Conservation (phyloP, 2,113 vertebrate species). For the Vimba vimba region DNA sequence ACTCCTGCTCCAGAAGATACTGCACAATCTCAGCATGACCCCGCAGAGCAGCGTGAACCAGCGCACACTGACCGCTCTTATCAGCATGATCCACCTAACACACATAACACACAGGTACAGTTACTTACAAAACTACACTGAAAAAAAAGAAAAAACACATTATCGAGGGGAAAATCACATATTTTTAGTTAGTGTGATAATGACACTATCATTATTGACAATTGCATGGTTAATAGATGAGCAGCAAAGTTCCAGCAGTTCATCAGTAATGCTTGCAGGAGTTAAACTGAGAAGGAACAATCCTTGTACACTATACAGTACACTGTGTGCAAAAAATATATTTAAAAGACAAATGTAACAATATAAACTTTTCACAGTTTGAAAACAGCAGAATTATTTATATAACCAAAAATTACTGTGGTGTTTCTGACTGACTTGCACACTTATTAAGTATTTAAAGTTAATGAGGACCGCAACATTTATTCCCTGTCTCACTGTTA, state of each 20-base stretch:
- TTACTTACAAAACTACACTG: not conserved
- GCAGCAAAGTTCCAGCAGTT: not conserved
- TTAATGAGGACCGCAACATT: not conserved
- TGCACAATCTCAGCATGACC: conserved; percentile 86
- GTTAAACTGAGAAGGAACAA: not conserved
- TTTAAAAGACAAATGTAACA: not conserved
- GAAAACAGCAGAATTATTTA: not conserved
- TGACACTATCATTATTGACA: not conserved
- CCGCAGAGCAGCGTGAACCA: conserved; percentile 89
- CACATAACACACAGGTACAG: not conserved
- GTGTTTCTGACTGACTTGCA: not conserved
- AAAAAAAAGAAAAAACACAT: not conserved
- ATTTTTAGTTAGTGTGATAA: not conserved
- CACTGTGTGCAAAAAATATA: not conserved
- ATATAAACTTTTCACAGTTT: conserved; percentile 4
- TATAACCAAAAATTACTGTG: not conserved
- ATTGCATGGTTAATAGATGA: not conserved
- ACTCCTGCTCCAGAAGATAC: conserved; percentile 81
- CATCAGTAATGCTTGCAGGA: not conserved
- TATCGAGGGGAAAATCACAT: too few species aligned
- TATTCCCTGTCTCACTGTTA: not conserved
- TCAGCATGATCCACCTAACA: conserved; percentile 86
- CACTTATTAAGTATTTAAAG: not conserved
- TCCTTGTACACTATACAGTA: not conserved
- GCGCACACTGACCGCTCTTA: conserved; percentile 92